A percentile compares a stretch with the other conserved stretches of the same genome.
Evolutionary conservation across 2,888 invertebrate genomes (phyloP).

Genomic region (Crossocerus cetratus): DNA sequence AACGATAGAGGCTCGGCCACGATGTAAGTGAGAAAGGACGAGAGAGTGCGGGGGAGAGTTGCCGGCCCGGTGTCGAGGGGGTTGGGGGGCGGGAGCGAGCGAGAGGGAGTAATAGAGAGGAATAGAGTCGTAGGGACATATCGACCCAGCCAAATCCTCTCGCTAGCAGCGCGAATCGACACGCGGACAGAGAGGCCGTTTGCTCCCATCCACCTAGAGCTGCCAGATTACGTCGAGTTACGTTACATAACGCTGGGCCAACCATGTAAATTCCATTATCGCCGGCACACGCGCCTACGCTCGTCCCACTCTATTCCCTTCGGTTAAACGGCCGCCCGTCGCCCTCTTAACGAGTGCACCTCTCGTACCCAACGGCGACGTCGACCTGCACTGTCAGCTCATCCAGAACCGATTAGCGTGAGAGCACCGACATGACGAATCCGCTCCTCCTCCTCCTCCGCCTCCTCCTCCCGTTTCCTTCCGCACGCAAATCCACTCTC

Average conservation of each 20-base stretch:
- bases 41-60: neutral
- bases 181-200: slow-evolving; percentile 26
- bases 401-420: slow-evolving; percentile 29
- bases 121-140: slow-evolving; percentile 42
- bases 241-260: slow-evolving; percentile 13
- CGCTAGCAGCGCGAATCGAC: slow-evolving; percentile 36
- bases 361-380: neutral
- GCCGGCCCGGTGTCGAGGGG: too few relatives aligned
- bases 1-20: slow-evolving; percentile 17
- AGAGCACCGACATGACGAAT: slow-evolving; percentile 27
- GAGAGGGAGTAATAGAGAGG: slow-evolving; percentile 11
- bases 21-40: neutral
- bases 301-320: too few relatives aligned
- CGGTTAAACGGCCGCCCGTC: slow-evolving; percentile 22
- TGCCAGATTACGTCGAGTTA: slow-evolving; percentile 41
- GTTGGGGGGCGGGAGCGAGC: neutral
- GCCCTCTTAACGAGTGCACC: slow-evolving; percentile 20
- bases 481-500: neutral
- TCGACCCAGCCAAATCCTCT: slow-evolving; percentile 48
- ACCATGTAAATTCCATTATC: slow-evolving; percentile 46
- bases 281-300: slow-evolving; percentile 4
- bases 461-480: too few relatives aligned
- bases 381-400: slow-evolving; percentile 7
- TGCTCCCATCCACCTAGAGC: slow-evolving; percentile 28
- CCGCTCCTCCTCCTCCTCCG: neutral